These are phyloP conservation scores for Anoplophora glabripennis DNA, from an alignment of 1,140 invertebrate species.

Conservation along the genomic window DNA sequence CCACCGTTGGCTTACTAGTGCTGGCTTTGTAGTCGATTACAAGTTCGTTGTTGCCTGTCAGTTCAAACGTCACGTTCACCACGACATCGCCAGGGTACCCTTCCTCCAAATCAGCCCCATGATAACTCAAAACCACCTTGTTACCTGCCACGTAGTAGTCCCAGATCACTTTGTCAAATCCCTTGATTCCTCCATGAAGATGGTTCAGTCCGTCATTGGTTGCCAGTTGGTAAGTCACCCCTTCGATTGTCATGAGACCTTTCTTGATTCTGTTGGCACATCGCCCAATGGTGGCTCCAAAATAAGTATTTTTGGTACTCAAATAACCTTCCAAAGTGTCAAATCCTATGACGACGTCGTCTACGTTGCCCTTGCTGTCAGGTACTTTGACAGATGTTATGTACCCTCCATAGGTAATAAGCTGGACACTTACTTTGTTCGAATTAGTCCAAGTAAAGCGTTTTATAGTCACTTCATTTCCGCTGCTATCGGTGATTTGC, in stretches of 20 bases:
- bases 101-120: constrained; percentile 72
- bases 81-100: constrained; percentile 79
- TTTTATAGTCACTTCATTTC: neutral
- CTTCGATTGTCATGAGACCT: constrained; percentile 59
- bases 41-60: constrained; percentile 71
- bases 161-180: constrained; percentile 76
- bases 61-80: constrained; percentile 65
- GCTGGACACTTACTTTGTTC: constrained; percentile 56
- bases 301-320: constrained; percentile 64
- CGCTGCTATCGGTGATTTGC: no score
- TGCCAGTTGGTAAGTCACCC: constrained; percentile 63
- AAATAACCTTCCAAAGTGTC: constrained; percentile 68
- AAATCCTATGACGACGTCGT: constrained; percentile 74
- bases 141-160: constrained; percentile 42
- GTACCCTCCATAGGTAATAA: constrained; percentile 73
- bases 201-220: constrained; percentile 71
- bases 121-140: constrained; percentile 46
- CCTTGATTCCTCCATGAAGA: constrained; percentile 82
- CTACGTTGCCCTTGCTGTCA: constrained; percentile 62
- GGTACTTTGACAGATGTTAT: constrained; percentile 70
- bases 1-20: constrained; percentile 73
- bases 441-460: constrained; percentile 61
- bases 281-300: constrained; percentile 83
- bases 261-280: constrained; percentile 80
- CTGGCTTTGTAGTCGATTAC: constrained; percentile 70